These are phyloP conservation scores for Osmoderma eremita DNA, from an alignment of 2,888 invertebrate genomes.

Conservation along the genomic window DNA sequence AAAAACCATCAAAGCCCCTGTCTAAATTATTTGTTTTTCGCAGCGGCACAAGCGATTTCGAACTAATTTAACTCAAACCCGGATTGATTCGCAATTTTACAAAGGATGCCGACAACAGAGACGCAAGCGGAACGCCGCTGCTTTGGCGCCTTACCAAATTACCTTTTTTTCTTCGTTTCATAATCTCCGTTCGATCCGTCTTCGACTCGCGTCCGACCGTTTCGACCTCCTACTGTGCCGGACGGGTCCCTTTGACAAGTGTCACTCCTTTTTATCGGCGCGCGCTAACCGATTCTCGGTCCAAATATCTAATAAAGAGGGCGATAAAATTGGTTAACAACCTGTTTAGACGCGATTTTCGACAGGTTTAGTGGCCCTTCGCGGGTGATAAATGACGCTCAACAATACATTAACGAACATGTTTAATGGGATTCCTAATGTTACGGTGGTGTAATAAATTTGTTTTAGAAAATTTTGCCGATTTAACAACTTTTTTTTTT, in stretches of 20 bases:
- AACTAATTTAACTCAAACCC: slow-evolving; percentile 12
- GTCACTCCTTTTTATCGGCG: slow-evolving; percentile 47
- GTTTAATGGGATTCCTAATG: slow-evolving; percentile 20
- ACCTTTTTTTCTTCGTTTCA: slow-evolving; percentile 44
- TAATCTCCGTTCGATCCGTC: background rate
- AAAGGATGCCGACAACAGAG: slow-evolving; percentile 22
- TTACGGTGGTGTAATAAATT: slow-evolving; percentile 1
- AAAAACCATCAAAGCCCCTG: slow-evolving; percentile 1
- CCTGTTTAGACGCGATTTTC: slow-evolving; percentile 28
- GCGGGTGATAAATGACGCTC: slow-evolving; percentile 14
- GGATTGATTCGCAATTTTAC: slow-evolving; percentile 35
- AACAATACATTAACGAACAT: slow-evolving; percentile 29
- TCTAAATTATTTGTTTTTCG: slow-evolving; percentile 30
- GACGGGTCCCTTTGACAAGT: slow-evolving; percentile 51
- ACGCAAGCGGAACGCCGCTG: slow-evolving; percentile 47
- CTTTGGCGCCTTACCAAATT: slow-evolving; percentile 52
- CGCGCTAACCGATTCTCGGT: slow-evolving; percentile 28
- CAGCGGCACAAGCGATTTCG: slow-evolving; percentile 6
- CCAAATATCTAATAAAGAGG: slow-evolving; percentile 48
- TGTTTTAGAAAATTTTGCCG: too few species aligned
- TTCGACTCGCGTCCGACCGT: slow-evolving; percentile 13
- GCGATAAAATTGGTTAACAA: slow-evolving; percentile 39
- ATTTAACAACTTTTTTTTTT: background rate
- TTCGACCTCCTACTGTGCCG: slow-evolving; percentile 48
- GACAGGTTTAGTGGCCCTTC: slow-evolving; percentile 28